A percentile compares a stretch with the other conserved stretches of the same genome.
Evolutionary conservation across 2,888 invertebrate species (phyloP).

Genomic region (Zelleria hepariella): DNA sequence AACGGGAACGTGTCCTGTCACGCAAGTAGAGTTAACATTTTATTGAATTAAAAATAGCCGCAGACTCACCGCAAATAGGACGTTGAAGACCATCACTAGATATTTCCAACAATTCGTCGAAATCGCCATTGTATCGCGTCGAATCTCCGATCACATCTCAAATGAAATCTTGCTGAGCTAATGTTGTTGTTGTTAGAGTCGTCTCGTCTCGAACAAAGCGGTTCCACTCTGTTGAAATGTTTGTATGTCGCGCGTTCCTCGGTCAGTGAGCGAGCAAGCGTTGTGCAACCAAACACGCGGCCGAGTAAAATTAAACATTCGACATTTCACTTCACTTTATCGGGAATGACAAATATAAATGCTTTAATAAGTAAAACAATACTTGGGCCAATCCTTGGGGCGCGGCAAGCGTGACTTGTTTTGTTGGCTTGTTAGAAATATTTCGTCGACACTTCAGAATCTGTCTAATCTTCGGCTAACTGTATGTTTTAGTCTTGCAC

Average conservation of each 20-base stretch:
- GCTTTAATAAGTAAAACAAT: background rate
- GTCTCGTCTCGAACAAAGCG: background rate
- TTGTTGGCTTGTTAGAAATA: background rate
- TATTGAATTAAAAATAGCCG: constrained; percentile 5
- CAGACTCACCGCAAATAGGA: constrained; percentile 61
- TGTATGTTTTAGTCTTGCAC: no score
- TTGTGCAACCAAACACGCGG: constrained; percentile 34
- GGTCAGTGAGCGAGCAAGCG: background rate
- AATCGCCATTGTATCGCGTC: constrained; percentile 46
- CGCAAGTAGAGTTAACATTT: background rate
- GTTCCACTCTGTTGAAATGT: background rate
- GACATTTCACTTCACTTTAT: constrained; percentile 35
- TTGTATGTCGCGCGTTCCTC: background rate
- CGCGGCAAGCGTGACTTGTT: background rate
- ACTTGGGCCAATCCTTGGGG: background rate
- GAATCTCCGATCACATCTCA: constrained; percentile 49
- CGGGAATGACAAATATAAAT: constrained; percentile 11
- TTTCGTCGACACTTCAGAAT: background rate
- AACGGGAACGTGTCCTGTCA: background rate
- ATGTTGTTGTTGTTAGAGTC: background rate
- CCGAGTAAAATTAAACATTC: constrained; percentile 54
- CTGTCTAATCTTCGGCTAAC: no score
- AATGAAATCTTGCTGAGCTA: no score
- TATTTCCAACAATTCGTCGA: constrained; percentile 68
- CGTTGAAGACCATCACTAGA: constrained; percentile 60